Evolutionary conservation across 35 echinoderm and acorn worm species (phyloP).

Genomic region (Ophioderma brevispina): DNA sequence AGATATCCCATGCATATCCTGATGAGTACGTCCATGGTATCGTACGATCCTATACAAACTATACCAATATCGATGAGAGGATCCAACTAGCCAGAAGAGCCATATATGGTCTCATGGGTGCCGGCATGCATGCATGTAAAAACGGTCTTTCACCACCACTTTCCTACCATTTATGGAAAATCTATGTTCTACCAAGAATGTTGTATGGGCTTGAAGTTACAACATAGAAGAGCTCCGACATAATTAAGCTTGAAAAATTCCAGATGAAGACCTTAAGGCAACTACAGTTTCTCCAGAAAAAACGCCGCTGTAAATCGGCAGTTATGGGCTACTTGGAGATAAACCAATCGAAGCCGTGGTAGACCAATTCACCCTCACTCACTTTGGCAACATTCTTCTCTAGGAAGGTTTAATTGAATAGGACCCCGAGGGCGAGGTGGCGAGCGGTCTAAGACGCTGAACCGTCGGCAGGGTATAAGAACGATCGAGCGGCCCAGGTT

Average conservation of each 20-base stretch:
- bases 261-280: neutral
- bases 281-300: slow-evolving; percentile 1
- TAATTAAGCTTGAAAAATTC: neutral
- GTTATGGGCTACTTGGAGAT: neutral
- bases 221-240: neutral
- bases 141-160: neutral
- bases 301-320: neutral
- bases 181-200: neutral
- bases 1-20: neutral
- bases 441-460: too few relatives aligned
- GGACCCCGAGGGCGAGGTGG: too few relatives aligned
- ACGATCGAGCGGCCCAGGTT: too few relatives aligned
- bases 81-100: neutral
- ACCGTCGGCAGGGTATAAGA: too few relatives aligned
- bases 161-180: neutral
- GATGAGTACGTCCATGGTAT: neutral
- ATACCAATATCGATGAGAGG: neutral
- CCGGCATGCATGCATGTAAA: neutral
- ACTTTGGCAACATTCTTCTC: neutral
- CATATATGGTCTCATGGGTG: neutral
- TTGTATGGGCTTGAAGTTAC: neutral
- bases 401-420: neutral
- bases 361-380: neutral
- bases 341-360: neutral
- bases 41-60: neutral